Base-by-base conservation (phyloP, 2,797 vertebrate species). In the Mallotus villosus region DNA sequence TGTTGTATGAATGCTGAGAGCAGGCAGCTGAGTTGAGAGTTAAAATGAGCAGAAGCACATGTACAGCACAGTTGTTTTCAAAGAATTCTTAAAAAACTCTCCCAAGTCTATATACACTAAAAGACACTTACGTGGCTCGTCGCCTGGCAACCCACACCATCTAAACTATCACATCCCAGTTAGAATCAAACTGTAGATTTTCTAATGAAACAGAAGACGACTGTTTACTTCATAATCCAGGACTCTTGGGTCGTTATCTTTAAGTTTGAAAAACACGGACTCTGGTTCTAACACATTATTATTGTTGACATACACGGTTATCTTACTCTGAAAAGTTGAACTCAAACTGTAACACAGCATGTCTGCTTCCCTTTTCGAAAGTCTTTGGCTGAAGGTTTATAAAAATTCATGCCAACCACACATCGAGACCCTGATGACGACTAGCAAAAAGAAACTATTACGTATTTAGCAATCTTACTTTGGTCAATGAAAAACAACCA, bases 31-130 rank as follows among this genome's bases (percentile, higher is more conserved):
- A 79, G 49, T 87, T 46, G 57, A 88, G 55, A 88, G 85, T 89
- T 90, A 83, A 89, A 84, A 90, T 87, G 92, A 68, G 82, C 83
- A 63, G 80, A 89, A 85, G 1, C 92, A 84, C 78, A 95, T 97
- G 90, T 95, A 95, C 94, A 95, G 90, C 89, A 86, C 81, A 87
- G 74, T 75, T 88, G 79, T 84, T 89, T 76, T 74, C 86, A 84
- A 84, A 84, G 85, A 85, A 81, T 74, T 73, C 86, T 86, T 79
- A 67, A 83, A 34, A 7, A 7, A 34, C 32, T 34, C 32, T 34
- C 32, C 5, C 32, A 14, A 46, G 12, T 46, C 41, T 84, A 90
- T 59, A 92, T 80, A 89, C 87, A 77, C 67, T 64, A 87, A 88
- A 77, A 78, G 79, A 90, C 83, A 90, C 85, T 70, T 78, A 86